Evolutionary conservation across 1,140 invertebrate species (phyloP).

Genomic region (Scaptomyza hsui): DNA sequence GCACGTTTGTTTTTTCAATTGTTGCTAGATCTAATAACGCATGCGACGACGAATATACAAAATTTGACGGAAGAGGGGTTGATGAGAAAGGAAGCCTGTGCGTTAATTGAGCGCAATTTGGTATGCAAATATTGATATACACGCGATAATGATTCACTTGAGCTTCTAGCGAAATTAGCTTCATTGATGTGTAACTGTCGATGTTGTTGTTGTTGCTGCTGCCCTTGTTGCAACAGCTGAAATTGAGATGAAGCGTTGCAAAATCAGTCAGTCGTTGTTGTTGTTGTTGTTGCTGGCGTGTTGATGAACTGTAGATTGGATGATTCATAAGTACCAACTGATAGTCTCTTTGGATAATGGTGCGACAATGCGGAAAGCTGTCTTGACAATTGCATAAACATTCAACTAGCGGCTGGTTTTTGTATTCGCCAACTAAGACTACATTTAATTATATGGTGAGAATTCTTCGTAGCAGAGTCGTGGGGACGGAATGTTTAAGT

Average conservation of each 20-base stretch:
- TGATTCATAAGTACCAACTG: constrained; percentile 80
- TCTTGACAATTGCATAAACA: constrained; percentile 75
- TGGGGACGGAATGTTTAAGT: constrained; percentile 66
- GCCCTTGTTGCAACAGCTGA: constrained; percentile 1
- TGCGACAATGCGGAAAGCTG: constrained; percentile 16
- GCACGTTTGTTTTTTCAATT: constrained; percentile 57
- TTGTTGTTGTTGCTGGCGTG: constrained; percentile 13
- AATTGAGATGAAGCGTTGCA: constrained; percentile 33
- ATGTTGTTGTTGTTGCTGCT: constrained; percentile 5
- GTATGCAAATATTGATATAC: constrained; percentile 51
- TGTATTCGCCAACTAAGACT: constrained; percentile 41
- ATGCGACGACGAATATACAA: constrained; percentile 44
- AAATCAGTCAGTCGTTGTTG: constrained; percentile 34
- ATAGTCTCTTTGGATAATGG: constrained; percentile 50
- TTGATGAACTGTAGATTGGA: constrained; percentile 53
- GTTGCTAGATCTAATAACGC: constrained; percentile 53
- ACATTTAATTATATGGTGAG: constrained; percentile 66
- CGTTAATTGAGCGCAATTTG: constrained; percentile 76
- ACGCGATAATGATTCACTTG: constrained; percentile 71
- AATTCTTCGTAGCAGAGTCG: constrained; percentile 62
- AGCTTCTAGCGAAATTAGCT: constrained; percentile 40
- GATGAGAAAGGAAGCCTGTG: constrained; percentile 22
- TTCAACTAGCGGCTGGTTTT: constrained; percentile 48
- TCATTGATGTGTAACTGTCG: constrained; percentile 14
- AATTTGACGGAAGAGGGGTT: constrained; percentile 8